Base-by-base conservation (phyloP, 2,888 invertebrate species). In the Polydrusus tereticollis region DNA sequence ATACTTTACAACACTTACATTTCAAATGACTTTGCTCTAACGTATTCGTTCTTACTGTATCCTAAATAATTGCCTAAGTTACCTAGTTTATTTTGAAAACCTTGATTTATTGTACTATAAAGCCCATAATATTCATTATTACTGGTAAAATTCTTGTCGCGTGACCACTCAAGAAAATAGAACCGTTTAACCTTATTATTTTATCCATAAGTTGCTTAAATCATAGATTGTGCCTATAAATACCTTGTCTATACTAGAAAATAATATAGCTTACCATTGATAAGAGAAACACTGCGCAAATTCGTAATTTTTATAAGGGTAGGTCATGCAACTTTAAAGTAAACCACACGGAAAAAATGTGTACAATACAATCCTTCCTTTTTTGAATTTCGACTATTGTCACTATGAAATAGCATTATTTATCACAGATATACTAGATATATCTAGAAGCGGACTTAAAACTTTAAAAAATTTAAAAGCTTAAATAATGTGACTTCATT, bases 201-300 rank as follows among this genome's bases (percentile, higher is more conserved):
- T 55, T 55, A 29, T 55, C 29, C 52, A 29, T 55, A 55, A 29
- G 8, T 16, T 55, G 16, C 16, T 29, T 16, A 29, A 55, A 29
- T 29, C 52, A 18, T 18, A 55, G 29, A 29, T 55, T 55, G 16
- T 7, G 16, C 14, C 6, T 55, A 29, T 29, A 26, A 52, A 29
- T 29, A 29, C 29, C 16, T 16, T 29, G 29, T 55, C 52, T 55
- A 29, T 55, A 55, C 16, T 18, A 29, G 29, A 29, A 55, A 55
- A 55, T 55, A 55, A 55, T 29, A 55, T 8, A 55, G 52, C 10
- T 29, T 29, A 29, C 29, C 23, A 55, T 55, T 33, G 52, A 55
- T 55, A 55, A 55, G 29, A 14, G 23, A 55, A 55, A 3, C 7
- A 18, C 16, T 55, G 29, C n/a, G 29, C 16, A 55, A 55, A 55